These are phyloP conservation scores for Esox masquinongy DNA, from an alignment of 2,797 vertebrate species.

Conservation along the genomic window DNA sequence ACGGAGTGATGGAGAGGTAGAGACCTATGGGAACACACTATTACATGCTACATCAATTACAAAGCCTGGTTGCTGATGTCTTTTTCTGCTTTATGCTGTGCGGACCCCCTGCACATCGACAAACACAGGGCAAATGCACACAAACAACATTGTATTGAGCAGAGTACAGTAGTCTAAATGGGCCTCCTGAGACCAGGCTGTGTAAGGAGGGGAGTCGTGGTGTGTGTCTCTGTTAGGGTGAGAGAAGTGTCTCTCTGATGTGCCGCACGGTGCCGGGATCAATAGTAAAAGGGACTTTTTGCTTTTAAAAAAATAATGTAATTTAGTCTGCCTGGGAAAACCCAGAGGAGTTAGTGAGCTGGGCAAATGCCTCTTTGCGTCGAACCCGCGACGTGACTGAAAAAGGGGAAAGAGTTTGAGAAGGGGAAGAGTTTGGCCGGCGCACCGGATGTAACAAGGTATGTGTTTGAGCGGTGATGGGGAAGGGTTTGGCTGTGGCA, in stretches of 20 bases:
- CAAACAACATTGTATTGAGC: constrained; percentile 71
- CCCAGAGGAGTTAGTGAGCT: constrained; percentile 18
- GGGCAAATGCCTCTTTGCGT: not conserved
- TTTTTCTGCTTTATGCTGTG: constrained; percentile 71
- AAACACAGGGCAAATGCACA: constrained; percentile 73
- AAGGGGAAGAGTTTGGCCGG: constrained; percentile 62
- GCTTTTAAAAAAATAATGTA: constrained; percentile 32
- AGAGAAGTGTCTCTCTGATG: constrained; percentile 77
- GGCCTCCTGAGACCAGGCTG: constrained; percentile 69
- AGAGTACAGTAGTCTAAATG: not conserved
- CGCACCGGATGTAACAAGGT: constrained; percentile 64
- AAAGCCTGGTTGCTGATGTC: constrained; percentile 74
- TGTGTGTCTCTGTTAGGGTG: constrained; percentile 74
- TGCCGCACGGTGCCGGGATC: constrained; percentile 66
- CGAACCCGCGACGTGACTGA: constrained; percentile 42
- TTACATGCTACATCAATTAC: constrained; percentile 79
- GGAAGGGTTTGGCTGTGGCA: constrained; percentile 65
- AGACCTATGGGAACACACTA: constrained; percentile 65
- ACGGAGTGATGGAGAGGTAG: not conserved
- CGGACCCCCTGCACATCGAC: constrained; percentile 50
- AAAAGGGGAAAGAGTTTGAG: not conserved
- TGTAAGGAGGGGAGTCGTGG: constrained; percentile 60
- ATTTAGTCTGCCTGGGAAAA: constrained; percentile 64
- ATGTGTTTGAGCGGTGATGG: constrained; percentile 63
- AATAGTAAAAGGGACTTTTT: constrained; percentile 73